Percentiles rank a stretch among this genome's conserved stretches.
Evolutionary conservation across 2,888 invertebrate genomes (phyloP).

Genomic region (Dermolepida albohirtum): DNA sequence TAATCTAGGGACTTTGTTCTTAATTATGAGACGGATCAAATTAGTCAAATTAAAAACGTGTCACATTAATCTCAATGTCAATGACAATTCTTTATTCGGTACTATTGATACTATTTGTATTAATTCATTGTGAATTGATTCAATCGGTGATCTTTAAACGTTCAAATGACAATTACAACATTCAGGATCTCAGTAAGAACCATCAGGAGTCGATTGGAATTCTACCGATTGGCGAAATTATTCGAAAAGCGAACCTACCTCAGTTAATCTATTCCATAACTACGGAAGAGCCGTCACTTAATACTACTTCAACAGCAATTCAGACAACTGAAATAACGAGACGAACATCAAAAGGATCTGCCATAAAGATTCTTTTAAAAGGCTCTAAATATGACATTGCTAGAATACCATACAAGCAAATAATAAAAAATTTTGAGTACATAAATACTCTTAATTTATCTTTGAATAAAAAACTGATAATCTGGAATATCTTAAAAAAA

Average conservation of each 20-base stretch:
- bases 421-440: constrained; percentile 41
- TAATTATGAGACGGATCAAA: no score
- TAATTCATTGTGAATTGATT: not conserved
- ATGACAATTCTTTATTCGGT: constrained; percentile 25
- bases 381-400: constrained; percentile 43
- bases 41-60: no score
- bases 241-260: constrained; percentile 33
- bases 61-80: not conserved
- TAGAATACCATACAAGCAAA: constrained; percentile 38
- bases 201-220: constrained; percentile 22
- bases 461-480: constrained; percentile 43
- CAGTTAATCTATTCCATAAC: constrained; percentile 21
- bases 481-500: constrained; percentile 50
- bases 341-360: not conserved
- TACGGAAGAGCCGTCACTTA: not conserved
- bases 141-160: not conserved
- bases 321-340: constrained; percentile 1
- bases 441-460: constrained; percentile 43
- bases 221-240: constrained; percentile 42
- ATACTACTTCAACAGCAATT: not conserved
- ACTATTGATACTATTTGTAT: constrained; percentile 3
- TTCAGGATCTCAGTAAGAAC: constrained; percentile 30
- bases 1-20: no score
- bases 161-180: constrained; percentile 24
- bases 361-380: constrained; percentile 42